Base-by-base conservation (phyloP, 2,888 invertebrate genomes). In the Choristoneura rosaceana region DNA sequence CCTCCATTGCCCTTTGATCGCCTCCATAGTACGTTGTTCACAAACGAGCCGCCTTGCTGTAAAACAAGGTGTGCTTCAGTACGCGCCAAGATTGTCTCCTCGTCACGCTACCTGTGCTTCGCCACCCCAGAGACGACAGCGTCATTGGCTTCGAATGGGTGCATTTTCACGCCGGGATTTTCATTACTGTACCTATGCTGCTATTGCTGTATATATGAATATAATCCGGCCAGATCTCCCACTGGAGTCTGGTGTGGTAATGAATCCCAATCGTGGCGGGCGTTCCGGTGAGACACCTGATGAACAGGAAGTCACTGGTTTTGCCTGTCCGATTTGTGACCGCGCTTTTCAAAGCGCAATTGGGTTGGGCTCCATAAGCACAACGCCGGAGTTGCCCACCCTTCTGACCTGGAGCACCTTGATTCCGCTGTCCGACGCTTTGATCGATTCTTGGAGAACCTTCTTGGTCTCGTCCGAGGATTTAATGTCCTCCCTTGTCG, bases 301-400 rank as follows among this genome's bases (percentile, higher is more conserved):
- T 38, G 38, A 38, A 38, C 38, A 38, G 38, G 38, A 38, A 5
- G 38, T 38, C 38, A 7, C 38, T 38, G 38, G 38, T 38, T 38
- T 5, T 38, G 7, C 38, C 5, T 38, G 38, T 38, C 38, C 38
- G 38, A 7, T 38, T 7, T 38, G 38, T 38, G 38, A 38, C 38
- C 38, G 38, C 1, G 0, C 38, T 4, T 38, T 38, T 38, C 4
- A 38, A 5, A 38, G 7, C 5, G 38, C 38, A 4, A 38, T 4
- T 38, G 38, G 38, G 38, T 3, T 38, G 38, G 38, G 38, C 0
- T 38, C 7, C 38, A 38, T 38, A 38, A 38, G 38, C 5, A 76
- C 63, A 0, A 77, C 73, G 0, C 78, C 79, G 0, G 71, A 70
- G 25, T 47, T 77, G 1, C 77, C 77, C 0, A 80, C 70, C 34